A percentile compares a stretch with the other conserved stretches of the same genome.
phyloP scores from a whole-genome alignment of 1,140 invertebrate genomes.

The Trichonephila inaurata region DNA sequence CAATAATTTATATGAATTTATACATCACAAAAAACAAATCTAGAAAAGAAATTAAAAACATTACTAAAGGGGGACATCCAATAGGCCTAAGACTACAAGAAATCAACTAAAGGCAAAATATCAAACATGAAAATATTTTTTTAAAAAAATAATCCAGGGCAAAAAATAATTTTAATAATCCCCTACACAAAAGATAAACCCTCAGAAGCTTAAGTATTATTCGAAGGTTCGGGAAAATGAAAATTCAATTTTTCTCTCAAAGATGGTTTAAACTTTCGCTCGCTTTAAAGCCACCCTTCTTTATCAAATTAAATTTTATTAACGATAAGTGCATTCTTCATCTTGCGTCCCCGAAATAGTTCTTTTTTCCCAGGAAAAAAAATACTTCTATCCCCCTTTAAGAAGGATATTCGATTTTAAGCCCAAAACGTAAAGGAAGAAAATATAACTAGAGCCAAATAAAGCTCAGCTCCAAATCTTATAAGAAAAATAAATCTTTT shows the following conservation, averaged over 20 bases:
- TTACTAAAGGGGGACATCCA: too few relatives aligned
- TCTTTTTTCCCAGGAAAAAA: not conserved
- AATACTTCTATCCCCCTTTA: constrained; percentile 30
- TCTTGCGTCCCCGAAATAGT: not conserved
- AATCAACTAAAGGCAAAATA: too few relatives aligned
- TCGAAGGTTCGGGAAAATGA: not conserved
- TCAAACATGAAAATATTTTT: too few relatives aligned
- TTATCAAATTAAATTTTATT: constrained; percentile 46
- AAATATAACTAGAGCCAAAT: constrained; percentile 51
- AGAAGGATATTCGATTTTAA: constrained; percentile 66
- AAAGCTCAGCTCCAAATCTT: constrained; percentile 57
- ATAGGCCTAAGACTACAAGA: too few relatives aligned
- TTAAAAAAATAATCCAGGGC: too few relatives aligned
- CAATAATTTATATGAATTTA: too few relatives aligned
- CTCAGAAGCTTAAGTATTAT: not conserved
- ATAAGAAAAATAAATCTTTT: constrained; percentile 39
- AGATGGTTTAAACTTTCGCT: not conserved
- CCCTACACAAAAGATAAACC: not conserved
- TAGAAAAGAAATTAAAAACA: too few relatives aligned
- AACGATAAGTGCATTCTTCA: constrained; percentile 37
- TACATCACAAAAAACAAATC: too few relatives aligned
- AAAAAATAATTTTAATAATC: not conserved
- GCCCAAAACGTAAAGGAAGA: constrained; percentile 11
- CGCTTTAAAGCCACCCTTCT: not conserved
- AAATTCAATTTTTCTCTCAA: not conserved